Percentiles rank a stretch among this genome's conserved stretches.
These are phyloP conservation scores for Ophion ellenae DNA, from an alignment of 2,888 invertebrate genomes.

Conservation along the genomic window DNA sequence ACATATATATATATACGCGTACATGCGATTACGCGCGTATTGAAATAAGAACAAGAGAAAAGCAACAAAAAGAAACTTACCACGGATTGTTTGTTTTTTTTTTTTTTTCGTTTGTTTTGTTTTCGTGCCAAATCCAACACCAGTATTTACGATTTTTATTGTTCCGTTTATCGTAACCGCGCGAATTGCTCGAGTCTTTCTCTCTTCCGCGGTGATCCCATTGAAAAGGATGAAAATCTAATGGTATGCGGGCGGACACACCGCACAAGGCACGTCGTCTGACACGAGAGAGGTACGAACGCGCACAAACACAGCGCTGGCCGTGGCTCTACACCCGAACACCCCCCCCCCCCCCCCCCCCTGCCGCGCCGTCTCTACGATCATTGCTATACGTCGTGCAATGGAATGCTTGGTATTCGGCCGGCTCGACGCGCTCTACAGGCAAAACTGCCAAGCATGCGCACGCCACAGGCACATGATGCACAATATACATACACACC, in stretches of 20 bases:
- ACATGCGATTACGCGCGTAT: neutral
- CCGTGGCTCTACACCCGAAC: slow-evolving; percentile 11
- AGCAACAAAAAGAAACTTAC: slow-evolving; percentile 10
- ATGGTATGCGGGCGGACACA: slow-evolving; percentile 80
- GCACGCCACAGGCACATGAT: slow-evolving; percentile 45
- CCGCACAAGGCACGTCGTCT: slow-evolving; percentile 76
- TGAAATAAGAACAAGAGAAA: neutral
- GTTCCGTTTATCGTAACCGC: neutral
- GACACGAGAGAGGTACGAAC: slow-evolving; percentile 75
- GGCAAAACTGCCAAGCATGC: slow-evolving; percentile 77
- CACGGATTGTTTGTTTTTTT: slow-evolving; percentile 21
- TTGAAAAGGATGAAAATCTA: slow-evolving; percentile 80
- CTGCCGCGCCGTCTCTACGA: slow-evolving; percentile 47
- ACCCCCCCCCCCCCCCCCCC: slow-evolving; percentile 60
- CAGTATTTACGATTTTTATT: slow-evolving; percentile 12
- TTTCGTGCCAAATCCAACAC: slow-evolving; percentile 11
- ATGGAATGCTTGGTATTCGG: slow-evolving; percentile 81
- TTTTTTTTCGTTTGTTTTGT: neutral
- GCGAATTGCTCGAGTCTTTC: slow-evolving; percentile 10
- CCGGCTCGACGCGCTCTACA: slow-evolving; percentile 73
- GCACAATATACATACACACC: neutral
- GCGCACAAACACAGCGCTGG: slow-evolving; percentile 54
- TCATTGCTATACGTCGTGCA: slow-evolving; percentile 71
- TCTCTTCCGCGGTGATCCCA: slow-evolving; percentile 72
- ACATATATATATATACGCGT: neutral